phyloP scores from a whole-genome alignment of 2,113 vertebrate genomes.

The Otolemur garnettii region DNA sequence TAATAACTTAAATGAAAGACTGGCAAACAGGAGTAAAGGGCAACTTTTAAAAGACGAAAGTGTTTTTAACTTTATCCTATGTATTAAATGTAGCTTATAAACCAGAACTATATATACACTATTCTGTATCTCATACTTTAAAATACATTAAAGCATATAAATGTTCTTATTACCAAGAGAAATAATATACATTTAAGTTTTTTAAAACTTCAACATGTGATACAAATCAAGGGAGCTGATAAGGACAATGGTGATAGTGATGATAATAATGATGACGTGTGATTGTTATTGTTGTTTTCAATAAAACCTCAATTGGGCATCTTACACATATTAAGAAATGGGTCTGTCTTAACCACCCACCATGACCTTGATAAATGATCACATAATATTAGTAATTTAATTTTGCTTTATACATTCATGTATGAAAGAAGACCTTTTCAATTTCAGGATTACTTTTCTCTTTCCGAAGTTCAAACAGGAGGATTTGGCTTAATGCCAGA shows the following conservation, averaged over 20 bases:
- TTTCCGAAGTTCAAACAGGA: neutral
- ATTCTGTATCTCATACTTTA: neutral
- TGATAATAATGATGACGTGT: neutral
- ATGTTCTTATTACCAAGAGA: neutral
- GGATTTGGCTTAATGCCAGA: neutral
- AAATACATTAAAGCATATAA: neutral
- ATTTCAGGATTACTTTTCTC: neutral
- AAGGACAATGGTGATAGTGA: too few relatives aligned
- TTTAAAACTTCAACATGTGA: neutral
- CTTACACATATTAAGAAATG: neutral
- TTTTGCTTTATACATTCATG: neutral
- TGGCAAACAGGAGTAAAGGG: neutral
- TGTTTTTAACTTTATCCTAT: neutral
- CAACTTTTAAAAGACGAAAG: neutral
- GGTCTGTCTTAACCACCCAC: neutral
- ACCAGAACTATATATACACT: neutral
- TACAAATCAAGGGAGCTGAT: neutral
- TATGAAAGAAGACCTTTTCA: neutral
- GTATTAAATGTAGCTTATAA: neutral
- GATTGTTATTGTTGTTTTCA: neutral
- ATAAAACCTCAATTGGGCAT: neutral
- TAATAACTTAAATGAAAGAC: neutral
- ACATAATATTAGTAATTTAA: slow-evolving; percentile 16
- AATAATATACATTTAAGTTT: neutral
- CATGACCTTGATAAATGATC: neutral